Percentiles rank a stretch among this genome's conserved stretches.
Evolutionary conservation across 2,113 vertebrate genomes (phyloP).

Genomic region (Diglossa brunneiventris): DNA sequence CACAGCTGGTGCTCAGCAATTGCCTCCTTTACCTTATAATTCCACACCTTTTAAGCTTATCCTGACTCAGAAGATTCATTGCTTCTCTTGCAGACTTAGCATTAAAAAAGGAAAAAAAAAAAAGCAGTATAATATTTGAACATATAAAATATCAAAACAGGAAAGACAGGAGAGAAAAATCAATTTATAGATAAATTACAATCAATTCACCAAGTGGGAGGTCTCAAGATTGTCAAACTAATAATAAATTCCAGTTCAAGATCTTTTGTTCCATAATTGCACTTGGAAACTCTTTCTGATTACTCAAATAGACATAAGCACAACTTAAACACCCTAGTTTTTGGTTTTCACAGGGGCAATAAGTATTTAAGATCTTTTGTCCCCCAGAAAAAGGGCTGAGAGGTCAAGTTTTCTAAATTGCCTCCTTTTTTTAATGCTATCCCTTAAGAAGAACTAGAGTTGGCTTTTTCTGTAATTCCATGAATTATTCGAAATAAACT

Average conservation of each 20-base stretch:
- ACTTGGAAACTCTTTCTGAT: conserved; percentile 46
- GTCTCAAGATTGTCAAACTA: background rate
- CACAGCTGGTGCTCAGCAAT: background rate
- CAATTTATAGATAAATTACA: background rate
- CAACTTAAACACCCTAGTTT: background rate
- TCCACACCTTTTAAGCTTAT: background rate
- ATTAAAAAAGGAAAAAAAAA: background rate
- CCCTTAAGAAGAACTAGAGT: background rate
- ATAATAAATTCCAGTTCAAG: background rate
- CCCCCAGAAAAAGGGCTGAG: background rate
- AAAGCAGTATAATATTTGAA: background rate
- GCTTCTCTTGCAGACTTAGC: background rate
- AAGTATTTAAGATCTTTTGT: background rate
- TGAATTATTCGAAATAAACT: background rate
- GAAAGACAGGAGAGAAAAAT: background rate
- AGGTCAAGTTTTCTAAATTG: background rate
- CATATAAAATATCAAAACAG: background rate
- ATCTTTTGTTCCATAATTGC: conserved; percentile 35
- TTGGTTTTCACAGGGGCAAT: background rate
- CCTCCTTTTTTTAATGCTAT: background rate
- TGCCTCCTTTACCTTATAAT: background rate
- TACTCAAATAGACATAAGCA: background rate
- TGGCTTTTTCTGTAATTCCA: background rate
- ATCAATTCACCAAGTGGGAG: conserved; percentile 16
- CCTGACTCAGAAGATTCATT: background rate